A percentile compares a stretch with the other conserved stretches of the same genome.
Evolutionary conservation across 1,140 invertebrate species (phyloP).

Genomic region (Oryctes rhinoceros): DNA sequence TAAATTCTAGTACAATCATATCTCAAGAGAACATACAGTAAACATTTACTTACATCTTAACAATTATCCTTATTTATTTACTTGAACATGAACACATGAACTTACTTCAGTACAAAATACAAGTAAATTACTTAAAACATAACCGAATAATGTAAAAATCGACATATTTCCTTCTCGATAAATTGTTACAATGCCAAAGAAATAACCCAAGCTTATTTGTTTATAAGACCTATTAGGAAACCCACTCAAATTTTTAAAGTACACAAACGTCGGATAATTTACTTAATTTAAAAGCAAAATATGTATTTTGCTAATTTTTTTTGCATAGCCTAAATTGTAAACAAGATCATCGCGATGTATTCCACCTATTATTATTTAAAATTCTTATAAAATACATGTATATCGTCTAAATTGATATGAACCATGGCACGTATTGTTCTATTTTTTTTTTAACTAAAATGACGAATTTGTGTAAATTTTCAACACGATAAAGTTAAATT

Average conservation of each 20-base stretch:
- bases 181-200: background rate
- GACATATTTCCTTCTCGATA: background rate
- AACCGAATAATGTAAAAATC: background rate
- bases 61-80: background rate
- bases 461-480: no score
- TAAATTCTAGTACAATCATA: no score
- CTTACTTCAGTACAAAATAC: background rate
- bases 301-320: background rate
- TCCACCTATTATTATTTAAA: no score
- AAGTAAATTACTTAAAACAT: background rate
- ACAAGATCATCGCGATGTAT: background rate
- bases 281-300: background rate
- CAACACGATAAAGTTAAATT: no score
- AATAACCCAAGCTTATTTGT: background rate
- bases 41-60: conserved; percentile 12
- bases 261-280: background rate
- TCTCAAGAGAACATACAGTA: background rate
- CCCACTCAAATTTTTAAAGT: background rate
- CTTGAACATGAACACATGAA: background rate
- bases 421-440: no score
- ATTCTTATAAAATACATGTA: no score
- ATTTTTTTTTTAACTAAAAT: no score
- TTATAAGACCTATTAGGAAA: background rate
- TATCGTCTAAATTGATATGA: no score
- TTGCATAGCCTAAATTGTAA: background rate